phyloP scores from a whole-genome alignment of 2,113 vertebrate genomes.

The Trematocara stigmaticum region DNA sequence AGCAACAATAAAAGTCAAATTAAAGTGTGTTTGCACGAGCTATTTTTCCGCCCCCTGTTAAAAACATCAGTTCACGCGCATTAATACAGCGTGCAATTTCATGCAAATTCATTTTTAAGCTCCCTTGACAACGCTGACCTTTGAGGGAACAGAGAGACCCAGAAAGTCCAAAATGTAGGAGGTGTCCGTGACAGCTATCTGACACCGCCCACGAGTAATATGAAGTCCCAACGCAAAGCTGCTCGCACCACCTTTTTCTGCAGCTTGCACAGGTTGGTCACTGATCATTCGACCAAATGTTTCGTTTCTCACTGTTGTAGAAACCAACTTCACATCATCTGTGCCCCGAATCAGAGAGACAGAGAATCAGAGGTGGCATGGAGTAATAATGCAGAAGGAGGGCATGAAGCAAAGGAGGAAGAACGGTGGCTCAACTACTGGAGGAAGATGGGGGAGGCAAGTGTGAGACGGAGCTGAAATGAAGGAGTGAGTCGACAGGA shows the following conservation, averaged over 20 bases:
- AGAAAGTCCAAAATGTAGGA: neutral
- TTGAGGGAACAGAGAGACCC: neutral
- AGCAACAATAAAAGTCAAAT: neutral
- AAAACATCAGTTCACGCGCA: neutral
- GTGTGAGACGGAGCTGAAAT: neutral
- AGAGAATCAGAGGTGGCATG: neutral
- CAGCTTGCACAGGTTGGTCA: neutral
- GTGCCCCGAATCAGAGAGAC: neutral
- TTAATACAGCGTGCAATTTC: neutral
- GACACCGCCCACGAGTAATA: neutral
- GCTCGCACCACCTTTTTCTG: neutral
- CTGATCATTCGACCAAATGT: neutral
- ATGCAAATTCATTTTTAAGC: neutral
- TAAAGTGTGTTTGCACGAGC: neutral
- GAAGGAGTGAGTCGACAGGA: neutral
- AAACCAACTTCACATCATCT: neutral
- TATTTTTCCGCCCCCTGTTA: neutral
- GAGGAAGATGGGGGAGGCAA: neutral
- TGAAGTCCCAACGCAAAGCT: neutral
- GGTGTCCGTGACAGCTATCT: neutral
- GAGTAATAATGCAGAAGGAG: neutral
- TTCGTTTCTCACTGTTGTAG: neutral
- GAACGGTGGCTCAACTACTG: neutral
- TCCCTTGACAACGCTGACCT: neutral
- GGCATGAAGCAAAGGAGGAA: neutral